Base-by-base conservation (phyloP, 2,888 invertebrate genomes). In the Phengaris alcon region DNA sequence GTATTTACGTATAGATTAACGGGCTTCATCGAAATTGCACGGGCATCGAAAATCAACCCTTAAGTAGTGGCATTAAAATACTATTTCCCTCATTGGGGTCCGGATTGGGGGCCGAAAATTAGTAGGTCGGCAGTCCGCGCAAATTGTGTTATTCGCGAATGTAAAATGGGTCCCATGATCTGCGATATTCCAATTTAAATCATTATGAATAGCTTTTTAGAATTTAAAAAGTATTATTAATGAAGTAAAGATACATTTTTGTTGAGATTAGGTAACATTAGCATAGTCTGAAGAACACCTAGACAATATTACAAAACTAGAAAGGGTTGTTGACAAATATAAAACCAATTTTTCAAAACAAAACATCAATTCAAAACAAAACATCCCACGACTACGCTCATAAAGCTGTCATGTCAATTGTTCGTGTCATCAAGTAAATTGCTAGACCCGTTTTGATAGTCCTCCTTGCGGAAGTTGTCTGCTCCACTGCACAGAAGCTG, bases 41-140 rank as follows among this genome's bases (percentile, higher is more conserved):
- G n/a, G n/a, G n/a, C n/a, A 84, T 80, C 78, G 85, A 81, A 90
- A 89, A 88, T 84, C 81, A 84, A 84, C 87, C 90, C 85, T 86
- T 91, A 85, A 84, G 79, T 78, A 76, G 78, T 80, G 46, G 85
- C 80, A 82, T 86, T 88, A 88, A 86, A 87, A 88, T 84, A 78
- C 84, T 85, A 89, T 90, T 89, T 88, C 77, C 75, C 77, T 64
- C 35, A 35, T 15, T 12, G 72, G 8, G 6, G 12, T 52, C 35
- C 7, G 22, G 22, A 54, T 22, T 35, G 54, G 52, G 72, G 15
- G 35, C 51, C 35, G 52, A 51, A 54, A 72, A 72, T 72, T 72
- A 54, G 72, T 72, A 54, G 52, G 72, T 72, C 35, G 51, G 52
- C 52, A 54, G 72, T 44, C 13, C 7, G 44, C 44, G 9, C 68